phyloP scores from a whole-genome alignment of 2,888 invertebrate species.

The Cataglyphis albicans region DNA sequence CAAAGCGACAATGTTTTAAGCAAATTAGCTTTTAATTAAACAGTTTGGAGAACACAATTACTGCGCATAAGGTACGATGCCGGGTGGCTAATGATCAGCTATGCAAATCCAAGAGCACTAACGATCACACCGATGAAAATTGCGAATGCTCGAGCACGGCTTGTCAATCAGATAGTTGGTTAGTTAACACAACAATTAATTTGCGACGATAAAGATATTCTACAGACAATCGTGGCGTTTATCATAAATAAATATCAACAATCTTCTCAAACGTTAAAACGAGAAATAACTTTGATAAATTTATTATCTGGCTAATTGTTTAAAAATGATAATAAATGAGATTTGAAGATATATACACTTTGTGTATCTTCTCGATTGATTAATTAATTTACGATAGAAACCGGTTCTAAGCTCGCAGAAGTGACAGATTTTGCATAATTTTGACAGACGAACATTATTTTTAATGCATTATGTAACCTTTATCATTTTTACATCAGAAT shows the following conservation, averaged over 20 bases:
- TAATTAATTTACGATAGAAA: neutral
- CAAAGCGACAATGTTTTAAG: constrained; percentile 30
- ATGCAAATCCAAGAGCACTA: constrained; percentile 42
- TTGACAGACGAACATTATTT: constrained; percentile 17
- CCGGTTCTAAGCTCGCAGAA: constrained; percentile 1
- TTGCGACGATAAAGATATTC: neutral
- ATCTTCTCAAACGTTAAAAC: neutral
- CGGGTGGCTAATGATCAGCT: constrained; percentile 37
- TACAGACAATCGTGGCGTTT: neutral
- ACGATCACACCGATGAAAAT: constrained; percentile 24
- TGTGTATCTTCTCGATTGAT: neutral
- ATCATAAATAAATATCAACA: neutral
- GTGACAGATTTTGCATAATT: constrained; percentile 14
- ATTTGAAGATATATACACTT: neutral
- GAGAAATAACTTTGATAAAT: neutral
- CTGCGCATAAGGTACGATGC: constrained; percentile 1
- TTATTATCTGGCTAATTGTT: neutral
- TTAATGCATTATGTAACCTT: constrained; percentile 29
- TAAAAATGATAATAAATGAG: neutral
- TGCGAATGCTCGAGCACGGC: neutral
- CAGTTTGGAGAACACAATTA: constrained; percentile 13
- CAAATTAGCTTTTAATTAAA: constrained; percentile 51
- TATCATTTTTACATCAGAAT: constrained; percentile 31
- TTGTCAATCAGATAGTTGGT: neutral
- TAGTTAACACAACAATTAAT: neutral